A percentile compares a stretch with the other conserved stretches of the same genome.
phyloP scores from a whole-genome alignment of 2,888 invertebrate genomes.

The Megaustenia siamemsis region DNA sequence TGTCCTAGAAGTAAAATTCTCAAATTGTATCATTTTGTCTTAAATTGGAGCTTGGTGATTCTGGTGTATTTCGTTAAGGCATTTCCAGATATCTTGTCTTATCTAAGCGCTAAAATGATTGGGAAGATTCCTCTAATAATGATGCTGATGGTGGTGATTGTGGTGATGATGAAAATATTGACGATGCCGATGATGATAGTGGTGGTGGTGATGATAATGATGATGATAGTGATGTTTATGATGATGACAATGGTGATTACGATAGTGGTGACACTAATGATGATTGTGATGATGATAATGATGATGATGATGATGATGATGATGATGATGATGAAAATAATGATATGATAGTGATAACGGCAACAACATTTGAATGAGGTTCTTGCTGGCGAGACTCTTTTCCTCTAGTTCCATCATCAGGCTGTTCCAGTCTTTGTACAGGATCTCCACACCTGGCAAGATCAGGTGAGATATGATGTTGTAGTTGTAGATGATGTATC shows the following conservation, averaged over 20 bases:
- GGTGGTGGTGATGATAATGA: background rate
- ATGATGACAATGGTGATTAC: background rate
- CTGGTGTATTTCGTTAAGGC: no score
- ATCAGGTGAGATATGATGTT: background rate
- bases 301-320: slow-evolving; percentile 2
- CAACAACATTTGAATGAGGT: slow-evolving; percentile 7
- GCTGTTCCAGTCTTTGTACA: slow-evolving; percentile 33
- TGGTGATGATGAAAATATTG: background rate
- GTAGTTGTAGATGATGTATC: background rate
- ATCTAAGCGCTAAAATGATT: no score
- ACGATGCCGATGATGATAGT: background rate
- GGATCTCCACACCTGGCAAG: background rate
- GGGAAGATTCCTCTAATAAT: no score
- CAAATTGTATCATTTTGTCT: no score
- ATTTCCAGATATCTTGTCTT: no score
- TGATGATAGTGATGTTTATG: background rate
- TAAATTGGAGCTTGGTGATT: no score
- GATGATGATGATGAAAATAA: background rate
- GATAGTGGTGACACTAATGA: background rate
- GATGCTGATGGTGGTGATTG: background rate
- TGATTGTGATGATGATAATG: background rate
- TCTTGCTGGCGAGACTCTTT: background rate
- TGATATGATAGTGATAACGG: background rate
- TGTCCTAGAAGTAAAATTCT: no score
- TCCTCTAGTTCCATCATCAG: slow-evolving; percentile 26